Evolutionary conservation across 1,140 invertebrate species (phyloP), one percentile per base, ranked within the genome.

Genomic region (Periplaneta americana): DNA sequence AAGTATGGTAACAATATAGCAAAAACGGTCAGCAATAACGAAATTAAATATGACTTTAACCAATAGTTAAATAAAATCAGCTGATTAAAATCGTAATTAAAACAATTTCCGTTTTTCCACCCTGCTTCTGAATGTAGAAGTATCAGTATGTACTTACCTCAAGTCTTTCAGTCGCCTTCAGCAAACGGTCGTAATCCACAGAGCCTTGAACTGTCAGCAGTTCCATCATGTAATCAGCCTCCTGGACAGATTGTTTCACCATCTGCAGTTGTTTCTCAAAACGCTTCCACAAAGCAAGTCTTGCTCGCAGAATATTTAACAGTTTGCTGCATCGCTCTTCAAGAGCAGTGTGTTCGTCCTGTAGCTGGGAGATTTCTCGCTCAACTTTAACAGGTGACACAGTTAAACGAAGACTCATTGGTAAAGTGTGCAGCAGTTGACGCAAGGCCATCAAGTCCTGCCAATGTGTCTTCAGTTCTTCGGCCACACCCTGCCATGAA

Each of bases 141-240:
- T 9, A 37, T 1, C 11, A 1, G 18, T 28, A 4, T 32, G 31
- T 33, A 91, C 91, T 92, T 81, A 95, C 94, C 92, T 95, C 94
- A 80, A 95, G 88, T 85, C 94, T 89, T 86, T 95, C 94, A 0
- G 94, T 95, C 37, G 94, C 94, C 84, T 95, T 95, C n/a, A 93
- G 88, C 74, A 96, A 87, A 35, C 95, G 91, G 79, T 95, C 94
- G 83, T 96, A 96, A 88, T 96, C 94, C 2, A 96, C 93, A 57
- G 93, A 92, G 18, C 94, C 95, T 85, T 95, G 94, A 0, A 96
- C 93, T 1, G 93, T 94, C 5, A 96, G 88, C 18, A 96, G 87
- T 84, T 96, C 94, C 88, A 96, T 95, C 94, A 96, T 95, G 84
- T 95, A 96, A 86, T 96, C 95, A 0, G 94, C 94, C 84, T 96